Evolutionary conservation across 2,888 invertebrate genomes (phyloP).

Genomic region (Agonopterix heracliana): DNA sequence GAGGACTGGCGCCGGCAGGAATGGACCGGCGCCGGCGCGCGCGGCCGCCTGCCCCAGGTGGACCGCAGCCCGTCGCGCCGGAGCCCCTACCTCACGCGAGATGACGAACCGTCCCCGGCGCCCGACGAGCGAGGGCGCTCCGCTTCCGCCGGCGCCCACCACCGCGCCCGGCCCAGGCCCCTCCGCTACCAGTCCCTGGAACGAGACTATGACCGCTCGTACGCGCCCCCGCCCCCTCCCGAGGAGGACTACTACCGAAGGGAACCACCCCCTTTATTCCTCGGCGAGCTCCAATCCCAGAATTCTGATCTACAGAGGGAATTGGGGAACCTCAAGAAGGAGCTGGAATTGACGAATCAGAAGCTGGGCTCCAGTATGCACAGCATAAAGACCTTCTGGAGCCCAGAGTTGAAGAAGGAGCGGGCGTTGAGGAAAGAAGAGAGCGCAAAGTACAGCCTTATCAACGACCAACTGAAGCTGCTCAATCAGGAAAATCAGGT

Average conservation of each 20-base stretch:
- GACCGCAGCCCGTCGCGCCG: constrained; percentile 93
- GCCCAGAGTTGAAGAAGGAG: constrained; percentile 99
- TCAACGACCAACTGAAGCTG: constrained; percentile 96
- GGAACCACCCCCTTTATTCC: constrained; percentile 80
- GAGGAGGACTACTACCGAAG: constrained; percentile 78
- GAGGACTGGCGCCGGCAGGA: constrained; percentile 73
- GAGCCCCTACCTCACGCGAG: constrained; percentile 84
- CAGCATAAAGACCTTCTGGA: constrained; percentile 99
- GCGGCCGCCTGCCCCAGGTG: constrained; percentile 87
- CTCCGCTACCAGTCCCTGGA: constrained; percentile 85
- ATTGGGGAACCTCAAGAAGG: constrained; percentile 91
- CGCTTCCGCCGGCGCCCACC: constrained; percentile 81
- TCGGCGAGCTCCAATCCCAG: constrained; percentile 93
- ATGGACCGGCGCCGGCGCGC: constrained; percentile 60
- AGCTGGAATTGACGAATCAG: constrained; percentile 96
- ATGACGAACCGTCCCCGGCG: constrained; percentile 88
- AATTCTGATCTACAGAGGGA: constrained; percentile 96
- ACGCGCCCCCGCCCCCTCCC: constrained; percentile 89
- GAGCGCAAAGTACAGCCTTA: constrained; percentile 96
- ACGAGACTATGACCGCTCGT: constrained; percentile 89
- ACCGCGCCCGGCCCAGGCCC: constrained; percentile 88
- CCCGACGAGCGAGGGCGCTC: constrained; percentile 89
- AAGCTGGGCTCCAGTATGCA: constrained; percentile 99
- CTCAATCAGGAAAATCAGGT: constrained; percentile 98
- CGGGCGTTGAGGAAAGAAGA: constrained; percentile 97